Conservation (phyloP, 1,140 invertebrate genomes). For the Wasmannia auropunctata region DNA sequence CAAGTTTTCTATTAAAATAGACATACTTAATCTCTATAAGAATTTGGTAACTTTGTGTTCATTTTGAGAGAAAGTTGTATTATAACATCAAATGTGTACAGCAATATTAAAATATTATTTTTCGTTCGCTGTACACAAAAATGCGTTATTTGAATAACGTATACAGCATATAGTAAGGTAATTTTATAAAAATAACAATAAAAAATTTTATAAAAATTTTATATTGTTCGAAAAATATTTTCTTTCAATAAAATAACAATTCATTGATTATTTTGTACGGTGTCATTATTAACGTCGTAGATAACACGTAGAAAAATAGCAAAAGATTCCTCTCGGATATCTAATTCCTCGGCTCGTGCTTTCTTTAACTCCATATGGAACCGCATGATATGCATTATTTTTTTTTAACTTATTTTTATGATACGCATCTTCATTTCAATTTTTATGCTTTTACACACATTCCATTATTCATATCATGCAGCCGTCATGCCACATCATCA, state of each 20-base stretch:
- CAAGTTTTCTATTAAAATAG: neutral
- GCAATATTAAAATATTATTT: neutral
- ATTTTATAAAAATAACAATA: neutral
- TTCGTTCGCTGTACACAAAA: neutral
- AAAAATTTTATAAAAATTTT: neutral
- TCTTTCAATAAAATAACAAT: constrained; percentile 1
- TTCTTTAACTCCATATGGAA: neutral
- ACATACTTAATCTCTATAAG: neutral
- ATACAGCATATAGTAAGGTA: neutral
- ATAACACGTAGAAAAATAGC: constrained; percentile 67
- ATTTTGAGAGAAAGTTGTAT: neutral
- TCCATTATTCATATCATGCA: neutral
- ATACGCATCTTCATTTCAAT: constrained; percentile 18
- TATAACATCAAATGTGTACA: neutral
- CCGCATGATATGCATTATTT: neutral
- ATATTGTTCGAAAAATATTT: neutral
- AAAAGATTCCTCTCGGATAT: constrained; percentile 60
- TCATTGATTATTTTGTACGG: constrained; percentile 43
- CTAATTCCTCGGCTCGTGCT: constrained; percentile 16
- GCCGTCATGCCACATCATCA: neutral
- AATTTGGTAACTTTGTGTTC: neutral
- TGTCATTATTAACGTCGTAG: constrained; percentile 41
- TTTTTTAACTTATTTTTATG: neutral
- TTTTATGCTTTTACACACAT: neutral
- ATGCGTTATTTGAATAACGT: neutral